phyloP scores from a whole-genome alignment of 2,888 invertebrate species.

The Anarsia innoxiella region DNA sequence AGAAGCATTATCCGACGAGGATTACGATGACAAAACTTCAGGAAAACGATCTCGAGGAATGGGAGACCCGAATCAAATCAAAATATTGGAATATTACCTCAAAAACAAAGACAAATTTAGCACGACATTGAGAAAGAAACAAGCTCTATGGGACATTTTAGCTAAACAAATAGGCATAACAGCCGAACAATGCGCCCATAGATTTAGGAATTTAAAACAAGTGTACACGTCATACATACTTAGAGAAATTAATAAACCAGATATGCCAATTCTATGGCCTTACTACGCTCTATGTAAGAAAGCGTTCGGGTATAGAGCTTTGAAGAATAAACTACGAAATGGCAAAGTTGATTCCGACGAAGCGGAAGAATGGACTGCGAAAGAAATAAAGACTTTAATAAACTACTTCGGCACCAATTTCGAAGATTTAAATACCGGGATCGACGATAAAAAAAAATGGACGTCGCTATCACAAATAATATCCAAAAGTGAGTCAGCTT shows the following conservation, averaged over 20 bases:
- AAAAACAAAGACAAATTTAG: slow-evolving; percentile 58
- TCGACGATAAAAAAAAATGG: slow-evolving; percentile 42
- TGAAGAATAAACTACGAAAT: slow-evolving; percentile 51
- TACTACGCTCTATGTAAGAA: slow-evolving; percentile 60
- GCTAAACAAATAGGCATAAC: slow-evolving; percentile 46
- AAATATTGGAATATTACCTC: slow-evolving; percentile 56
- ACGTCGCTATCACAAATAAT: slow-evolving; percentile 27
- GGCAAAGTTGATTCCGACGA: slow-evolving; percentile 38
- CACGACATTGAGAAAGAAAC: slow-evolving; percentile 41
- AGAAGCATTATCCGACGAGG: slow-evolving; percentile 30
- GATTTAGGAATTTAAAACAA: slow-evolving; percentile 56
- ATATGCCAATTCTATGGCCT: slow-evolving; percentile 59
- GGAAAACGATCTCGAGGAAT: slow-evolving; percentile 30
- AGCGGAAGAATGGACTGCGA: slow-evolving; percentile 49
- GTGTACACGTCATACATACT: slow-evolving; percentile 51
- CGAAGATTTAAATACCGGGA: slow-evolving; percentile 27
- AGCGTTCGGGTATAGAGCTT: slow-evolving; percentile 56
- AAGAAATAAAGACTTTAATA: slow-evolving; percentile 51
- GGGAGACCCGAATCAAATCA: slow-evolving; percentile 48
- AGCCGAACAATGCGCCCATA: slow-evolving; percentile 50
- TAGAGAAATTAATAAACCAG: slow-evolving; percentile 57
- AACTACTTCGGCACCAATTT: slow-evolving; percentile 42
- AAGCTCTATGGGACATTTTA: slow-evolving; percentile 44
- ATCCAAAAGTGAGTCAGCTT: slow-evolving; percentile 34
- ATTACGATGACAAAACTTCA: slow-evolving; percentile 31